Evolutionary conservation across 2,888 invertebrate species (phyloP), one percentile per base, ranked within the genome.

Genomic region (Tiliacea citrago): DNA sequence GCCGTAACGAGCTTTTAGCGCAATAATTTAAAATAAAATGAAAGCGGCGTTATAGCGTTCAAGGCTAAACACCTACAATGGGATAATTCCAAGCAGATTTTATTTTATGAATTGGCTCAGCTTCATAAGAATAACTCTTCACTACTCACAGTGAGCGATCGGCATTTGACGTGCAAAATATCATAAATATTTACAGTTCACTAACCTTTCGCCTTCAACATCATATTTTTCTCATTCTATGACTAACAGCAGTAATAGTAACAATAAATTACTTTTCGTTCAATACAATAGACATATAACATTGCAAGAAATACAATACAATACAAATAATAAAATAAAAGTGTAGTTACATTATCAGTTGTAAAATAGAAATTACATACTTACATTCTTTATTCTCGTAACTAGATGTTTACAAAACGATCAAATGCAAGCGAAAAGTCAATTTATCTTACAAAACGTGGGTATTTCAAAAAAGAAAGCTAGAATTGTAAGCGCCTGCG

Each of bases 371-470:
- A 79, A 70, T 70, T 62, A 58, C 68, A 68, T 47, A 1, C 29
- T 29, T 29, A 70, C 67, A 82, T 84, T 70, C 24, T 49, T 81
- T 68, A 75, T 72, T 69, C 49, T 21, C 45, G n/a, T 18, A 83
- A 76, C 72, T 24, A 61, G 0, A 39, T 81, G 76, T 76, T 81
- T 82, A 84, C 45, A 1, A 21, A 70, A 39, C 55, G 8, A 68
- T 76, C 69, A 75, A 73, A 73, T 73, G 72, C 47, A 76, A 70
- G n/a, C 61, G 12, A 29, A 42, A 63, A 73, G 55, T 18, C 63
- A 35, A 76, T 84, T 81, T 42, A 81, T 84, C 75, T 79, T 68
- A 29, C 55, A 58, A 73, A 84, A 68, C 55, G 82, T 68, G 67
- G 73, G 53, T 69, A 81, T 55, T 68, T 63, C 51, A 67, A 76